Conservation (phyloP, 2,113 vertebrate species). For the Xiphias gladius region DNA sequence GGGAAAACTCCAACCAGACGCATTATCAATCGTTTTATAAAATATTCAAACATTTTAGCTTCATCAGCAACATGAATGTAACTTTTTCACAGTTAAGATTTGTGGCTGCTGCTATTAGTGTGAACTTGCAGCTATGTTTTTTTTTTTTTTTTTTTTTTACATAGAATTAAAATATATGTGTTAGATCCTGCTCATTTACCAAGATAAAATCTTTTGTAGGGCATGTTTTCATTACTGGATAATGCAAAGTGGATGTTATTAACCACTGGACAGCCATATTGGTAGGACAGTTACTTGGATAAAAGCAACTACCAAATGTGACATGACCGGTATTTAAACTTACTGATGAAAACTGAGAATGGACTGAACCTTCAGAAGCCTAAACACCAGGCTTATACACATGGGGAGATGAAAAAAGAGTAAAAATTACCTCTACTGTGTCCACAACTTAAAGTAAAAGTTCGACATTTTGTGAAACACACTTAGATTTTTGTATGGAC, state of each 20-base stretch:
- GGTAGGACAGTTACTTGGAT: background rate
- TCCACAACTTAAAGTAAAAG: background rate
- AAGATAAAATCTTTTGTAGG: background rate
- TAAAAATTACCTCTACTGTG: background rate
- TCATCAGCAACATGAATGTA: constrained; percentile 61
- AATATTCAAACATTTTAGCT: constrained; percentile 24
- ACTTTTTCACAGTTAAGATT: constrained; percentile 1
- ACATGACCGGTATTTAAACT: constrained; percentile 3
- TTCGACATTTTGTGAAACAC: background rate
- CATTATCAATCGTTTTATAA: background rate
- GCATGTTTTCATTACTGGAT: constrained; percentile 4
- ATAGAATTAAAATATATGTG: background rate
- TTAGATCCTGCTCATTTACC: background rate
- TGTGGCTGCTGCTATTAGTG: constrained; percentile 21
- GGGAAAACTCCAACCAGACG: background rate
- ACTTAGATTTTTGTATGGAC: background rate
- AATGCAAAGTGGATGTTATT: constrained; percentile 7
- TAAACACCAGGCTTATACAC: background rate
- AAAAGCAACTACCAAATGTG: constrained; percentile 7
- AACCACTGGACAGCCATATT: background rate
- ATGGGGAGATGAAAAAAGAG: background rate
- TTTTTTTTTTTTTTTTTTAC: background rate
- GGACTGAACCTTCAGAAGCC: background rate
- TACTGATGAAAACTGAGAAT: background rate
- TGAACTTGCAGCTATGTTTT: constrained; percentile 22